A percentile compares a stretch with the other conserved stretches of the same genome.
phyloP scores from a whole-genome alignment of 2,797 vertebrate genomes.

The Tapirus indicus region DNA sequence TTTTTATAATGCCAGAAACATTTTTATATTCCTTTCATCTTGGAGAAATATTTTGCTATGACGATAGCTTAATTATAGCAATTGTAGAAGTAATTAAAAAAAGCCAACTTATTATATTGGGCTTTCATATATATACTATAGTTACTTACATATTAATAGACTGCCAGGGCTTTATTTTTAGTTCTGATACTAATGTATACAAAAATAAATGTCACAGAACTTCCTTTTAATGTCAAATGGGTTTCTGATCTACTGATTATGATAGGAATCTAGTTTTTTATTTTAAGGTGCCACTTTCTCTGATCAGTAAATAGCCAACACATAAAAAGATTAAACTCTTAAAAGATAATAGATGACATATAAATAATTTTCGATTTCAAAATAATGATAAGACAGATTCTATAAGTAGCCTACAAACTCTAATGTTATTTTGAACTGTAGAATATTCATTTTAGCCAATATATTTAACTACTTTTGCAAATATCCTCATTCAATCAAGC shows the following conservation, averaged over 20 bases:
- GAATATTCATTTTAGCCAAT: background rate
- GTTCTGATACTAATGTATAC: background rate
- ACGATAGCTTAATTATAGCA: background rate
- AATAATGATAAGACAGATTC: background rate
- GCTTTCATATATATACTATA: background rate
- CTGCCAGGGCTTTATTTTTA: background rate
- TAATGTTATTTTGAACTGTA: background rate
- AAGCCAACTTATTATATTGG: background rate
- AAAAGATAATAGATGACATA: background rate
- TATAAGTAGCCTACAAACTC: background rate
- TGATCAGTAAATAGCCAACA: background rate
- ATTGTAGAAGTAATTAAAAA: background rate
- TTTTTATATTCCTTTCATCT: conserved; percentile 13
- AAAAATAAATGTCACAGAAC: background rate
- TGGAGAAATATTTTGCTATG: conserved; percentile 20
- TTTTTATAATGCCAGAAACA: background rate
- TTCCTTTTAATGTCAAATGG: background rate
- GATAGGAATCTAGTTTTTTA: background rate
- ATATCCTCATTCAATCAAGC: background rate
- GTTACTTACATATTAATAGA: background rate
- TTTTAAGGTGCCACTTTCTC: background rate
- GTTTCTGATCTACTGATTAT: background rate
- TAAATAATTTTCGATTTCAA: background rate
- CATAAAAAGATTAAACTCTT: background rate
- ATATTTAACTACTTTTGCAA: background rate